These are phyloP conservation scores for Lasioglossum zephyrum DNA, from an alignment of 2,888 invertebrate species.

Conservation along the genomic window DNA sequence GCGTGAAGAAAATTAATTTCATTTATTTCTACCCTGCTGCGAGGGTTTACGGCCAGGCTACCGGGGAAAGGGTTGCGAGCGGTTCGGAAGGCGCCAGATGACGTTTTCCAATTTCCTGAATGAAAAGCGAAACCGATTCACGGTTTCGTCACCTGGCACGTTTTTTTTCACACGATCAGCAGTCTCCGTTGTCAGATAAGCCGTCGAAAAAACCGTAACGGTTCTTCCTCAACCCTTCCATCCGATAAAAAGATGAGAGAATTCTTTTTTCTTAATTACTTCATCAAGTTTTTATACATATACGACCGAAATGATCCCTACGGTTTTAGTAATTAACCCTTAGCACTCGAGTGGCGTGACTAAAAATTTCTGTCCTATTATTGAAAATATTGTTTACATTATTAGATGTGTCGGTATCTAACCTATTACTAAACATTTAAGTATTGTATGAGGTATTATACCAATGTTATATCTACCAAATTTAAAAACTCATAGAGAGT, in stretches of 20 bases:
- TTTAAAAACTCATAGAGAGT: no score
- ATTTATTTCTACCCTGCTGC: slow-evolving; percentile 79
- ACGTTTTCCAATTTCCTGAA: slow-evolving; percentile 82
- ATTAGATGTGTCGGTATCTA: no score
- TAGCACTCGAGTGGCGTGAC: no score
- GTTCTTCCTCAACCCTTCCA: slow-evolving; percentile 18
- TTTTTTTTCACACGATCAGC: slow-evolving; percentile 46
- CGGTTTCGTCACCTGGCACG: slow-evolving; percentile 78
- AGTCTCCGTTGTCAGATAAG: slow-evolving; percentile 35
- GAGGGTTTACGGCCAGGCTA: slow-evolving; percentile 64
- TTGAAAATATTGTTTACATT: no score
- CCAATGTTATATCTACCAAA: no score
- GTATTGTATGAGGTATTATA: no score
- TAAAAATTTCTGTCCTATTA: no score
- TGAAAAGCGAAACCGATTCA: slow-evolving; percentile 79
- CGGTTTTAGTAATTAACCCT: background rate
- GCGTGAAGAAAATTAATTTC: slow-evolving; percentile 75
- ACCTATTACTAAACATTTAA: no score
- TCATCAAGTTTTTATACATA: background rate
- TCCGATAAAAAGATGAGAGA: background rate
- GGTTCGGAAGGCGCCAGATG: slow-evolving; percentile 75
- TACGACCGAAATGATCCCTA: background rate
- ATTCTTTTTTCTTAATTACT: slow-evolving; percentile 32
- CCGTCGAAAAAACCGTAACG: slow-evolving; percentile 33
- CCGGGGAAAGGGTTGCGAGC: slow-evolving; percentile 77